Evolutionary conservation across 1,140 invertebrate genomes (phyloP).

Genomic region (Anagrus nilaparvatae): DNA sequence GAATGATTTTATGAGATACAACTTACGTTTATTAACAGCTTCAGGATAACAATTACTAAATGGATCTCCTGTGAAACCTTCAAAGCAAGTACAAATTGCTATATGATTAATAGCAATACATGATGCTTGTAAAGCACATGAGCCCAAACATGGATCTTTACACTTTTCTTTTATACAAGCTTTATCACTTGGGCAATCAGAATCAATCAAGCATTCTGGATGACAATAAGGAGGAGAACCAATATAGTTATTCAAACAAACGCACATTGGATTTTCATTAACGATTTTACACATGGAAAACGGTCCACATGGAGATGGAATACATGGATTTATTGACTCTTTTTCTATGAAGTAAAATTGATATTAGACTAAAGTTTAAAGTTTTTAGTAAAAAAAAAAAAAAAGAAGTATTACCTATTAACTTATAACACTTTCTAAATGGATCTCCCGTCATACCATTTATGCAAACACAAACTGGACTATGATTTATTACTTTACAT

Average conservation of each 20-base stretch:
- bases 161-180: constrained; percentile 66
- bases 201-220: constrained; percentile 60
- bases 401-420: constrained; percentile 35
- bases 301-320: constrained; percentile 48
- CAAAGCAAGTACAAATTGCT: constrained; percentile 46
- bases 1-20: not conserved
- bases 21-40: constrained; percentile 33
- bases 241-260: constrained; percentile 46
- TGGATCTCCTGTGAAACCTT: constrained; percentile 50
- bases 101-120: constrained; percentile 48
- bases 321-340: constrained; percentile 31
- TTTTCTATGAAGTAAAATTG: constrained; percentile 11
- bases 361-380: constrained; percentile 5
- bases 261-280: constrained; percentile 43
- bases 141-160: constrained; percentile 59
- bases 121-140: constrained; percentile 56
- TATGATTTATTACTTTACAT: constrained; percentile 44
- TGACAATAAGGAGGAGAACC: constrained; percentile 61
- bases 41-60: constrained; percentile 45
- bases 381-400: not conserved
- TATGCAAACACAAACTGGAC: constrained; percentile 42
- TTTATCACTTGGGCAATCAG: constrained; percentile 60
- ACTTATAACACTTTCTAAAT: constrained; percentile 41
- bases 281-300: constrained; percentile 47
- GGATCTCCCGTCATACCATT: constrained; percentile 44